Percentiles rank a stretch among this genome's conserved stretches.
Conservation (phyloP, 2,797 vertebrate species). For the Spondyliosoma cantharus region DNA sequence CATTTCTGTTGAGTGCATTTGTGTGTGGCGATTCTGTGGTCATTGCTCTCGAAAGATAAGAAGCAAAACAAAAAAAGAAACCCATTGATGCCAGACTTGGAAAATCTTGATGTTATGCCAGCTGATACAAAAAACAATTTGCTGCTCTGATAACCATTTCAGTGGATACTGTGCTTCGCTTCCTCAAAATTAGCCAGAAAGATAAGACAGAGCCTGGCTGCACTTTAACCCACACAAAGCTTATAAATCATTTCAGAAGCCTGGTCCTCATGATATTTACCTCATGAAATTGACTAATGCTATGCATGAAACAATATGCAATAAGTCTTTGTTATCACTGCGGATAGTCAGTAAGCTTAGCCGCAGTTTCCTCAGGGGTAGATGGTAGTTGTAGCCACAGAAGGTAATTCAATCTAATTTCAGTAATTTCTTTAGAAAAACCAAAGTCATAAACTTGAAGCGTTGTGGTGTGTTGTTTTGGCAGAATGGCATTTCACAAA, state of each 20-base stretch:
- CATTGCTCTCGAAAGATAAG: neutral
- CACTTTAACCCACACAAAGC: neutral
- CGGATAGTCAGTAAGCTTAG: too few species aligned
- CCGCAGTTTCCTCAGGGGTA: neutral
- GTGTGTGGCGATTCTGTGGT: neutral
- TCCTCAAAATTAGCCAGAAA: too few species aligned
- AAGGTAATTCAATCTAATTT: neutral
- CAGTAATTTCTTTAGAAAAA: neutral
- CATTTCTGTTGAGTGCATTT: neutral
- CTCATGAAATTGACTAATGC: neutral
- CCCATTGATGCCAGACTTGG: too few species aligned
- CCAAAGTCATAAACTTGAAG: neutral
- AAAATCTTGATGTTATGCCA: neutral
- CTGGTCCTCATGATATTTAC: neutral
- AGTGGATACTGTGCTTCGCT: neutral
- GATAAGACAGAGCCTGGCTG: neutral
- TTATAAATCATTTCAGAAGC: neutral
- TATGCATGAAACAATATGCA: neutral
- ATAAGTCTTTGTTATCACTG: neutral
- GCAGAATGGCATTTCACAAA: neutral
- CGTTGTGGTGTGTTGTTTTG: neutral
- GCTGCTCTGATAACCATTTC: neutral
- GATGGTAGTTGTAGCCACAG: neutral
- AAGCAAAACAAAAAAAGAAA: too few species aligned
- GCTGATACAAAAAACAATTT: neutral